Conservation (phyloP, 2,113 vertebrate species). For the Capra hircus region DNA sequence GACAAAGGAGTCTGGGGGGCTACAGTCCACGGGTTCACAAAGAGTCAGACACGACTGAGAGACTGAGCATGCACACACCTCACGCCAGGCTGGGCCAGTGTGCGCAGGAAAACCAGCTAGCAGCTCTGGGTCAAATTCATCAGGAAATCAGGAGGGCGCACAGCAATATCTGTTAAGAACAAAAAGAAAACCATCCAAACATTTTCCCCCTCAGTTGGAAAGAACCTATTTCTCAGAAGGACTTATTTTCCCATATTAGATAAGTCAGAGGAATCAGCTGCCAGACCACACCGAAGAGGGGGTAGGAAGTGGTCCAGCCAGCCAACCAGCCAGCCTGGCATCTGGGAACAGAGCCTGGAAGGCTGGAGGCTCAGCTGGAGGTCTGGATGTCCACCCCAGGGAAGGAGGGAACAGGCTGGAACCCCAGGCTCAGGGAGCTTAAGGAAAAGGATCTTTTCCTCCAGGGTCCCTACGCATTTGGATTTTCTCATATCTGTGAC, state of each 20-base stretch:
- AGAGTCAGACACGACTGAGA: background rate
- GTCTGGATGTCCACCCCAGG: background rate
- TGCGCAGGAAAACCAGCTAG: background rate
- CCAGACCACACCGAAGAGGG: background rate
- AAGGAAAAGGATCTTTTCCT: background rate
- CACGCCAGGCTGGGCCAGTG: rapidly evolving
- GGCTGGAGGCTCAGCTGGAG: background rate
- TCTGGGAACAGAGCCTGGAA: background rate
- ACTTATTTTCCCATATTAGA: background rate
- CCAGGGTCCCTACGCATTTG: background rate
- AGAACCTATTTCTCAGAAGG: background rate
- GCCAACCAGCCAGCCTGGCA: background rate
- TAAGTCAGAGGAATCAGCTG: background rate
- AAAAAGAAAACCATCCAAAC: background rate
- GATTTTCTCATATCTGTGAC: background rate
- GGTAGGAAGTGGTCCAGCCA: background rate
- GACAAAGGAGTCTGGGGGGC: background rate
- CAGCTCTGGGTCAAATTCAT: background rate
- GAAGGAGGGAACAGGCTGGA: background rate
- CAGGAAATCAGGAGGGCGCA: background rate
- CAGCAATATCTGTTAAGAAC: background rate
- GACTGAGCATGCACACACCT: background rate
- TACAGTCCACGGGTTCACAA: background rate
- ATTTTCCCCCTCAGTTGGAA: background rate
- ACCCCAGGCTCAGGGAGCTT: background rate